Evolutionary conservation across 2,888 invertebrate species (phyloP), one percentile per base, ranked within the genome.

Genomic region (Eumerus sabulonum): DNA sequence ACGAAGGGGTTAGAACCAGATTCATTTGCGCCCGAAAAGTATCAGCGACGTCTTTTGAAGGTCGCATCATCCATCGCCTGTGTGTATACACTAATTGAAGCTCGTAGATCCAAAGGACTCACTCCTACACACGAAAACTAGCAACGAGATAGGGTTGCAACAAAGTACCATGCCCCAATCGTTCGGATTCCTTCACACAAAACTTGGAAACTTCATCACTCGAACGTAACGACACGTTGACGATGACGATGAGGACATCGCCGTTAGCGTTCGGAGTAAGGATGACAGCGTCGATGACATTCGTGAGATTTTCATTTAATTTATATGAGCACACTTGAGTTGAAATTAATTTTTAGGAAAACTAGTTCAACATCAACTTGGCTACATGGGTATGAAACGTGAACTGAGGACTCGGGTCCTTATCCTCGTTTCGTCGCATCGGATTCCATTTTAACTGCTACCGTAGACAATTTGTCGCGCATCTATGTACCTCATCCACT

Each of bases 221-320:
- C 40, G 36, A 13, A 16, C 14, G 42, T 3, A n/a, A n/a, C 9
- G 11, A 3, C 7, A 17, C 13, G 13, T 40, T 47, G 48, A 59
- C 14, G 42, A 40, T 4, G 27, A 36, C 27, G 48, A 42, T 19
- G 27, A 27, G 3, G 27, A 27, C 27, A 7, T 27, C 27, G 27
- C 2, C 3, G 7, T 2, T 27, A 27, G 2, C 7, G 27, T 27
- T 7, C 2, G 27, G 38, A 45, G 62, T 59, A 60, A 50, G 42
- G 44, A 77, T 51, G 56, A 62, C 57, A 59, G 40, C 56, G 60
- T 72, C 72, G 73, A 68, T 79, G 74, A 74, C 74, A 68, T 74
- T 70, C 74, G 79, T 79, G 64, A 79, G 79, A 79, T 74, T 79
- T 68, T 79, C 74, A 79, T 79, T 79, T 79, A 79, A 79, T 79